Conservation (phyloP, 1,140 invertebrate genomes). For the Hyles vespertilio region DNA sequence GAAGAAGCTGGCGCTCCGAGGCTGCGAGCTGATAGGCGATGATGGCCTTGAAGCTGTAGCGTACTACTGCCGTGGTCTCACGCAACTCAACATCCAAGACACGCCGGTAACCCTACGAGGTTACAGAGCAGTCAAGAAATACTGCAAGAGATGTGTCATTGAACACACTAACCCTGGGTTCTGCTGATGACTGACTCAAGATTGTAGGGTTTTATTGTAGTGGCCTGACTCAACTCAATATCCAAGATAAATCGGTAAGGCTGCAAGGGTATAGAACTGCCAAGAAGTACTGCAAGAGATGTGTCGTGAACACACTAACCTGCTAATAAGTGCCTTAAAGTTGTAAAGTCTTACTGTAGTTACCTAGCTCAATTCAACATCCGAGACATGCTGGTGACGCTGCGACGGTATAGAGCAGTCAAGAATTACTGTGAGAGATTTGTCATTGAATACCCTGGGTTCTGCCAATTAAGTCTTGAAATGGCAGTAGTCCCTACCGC, state of each 20-base stretch:
- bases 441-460: constrained; percentile 95
- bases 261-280: constrained; percentile 92
- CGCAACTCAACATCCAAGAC: constrained; percentile 94
- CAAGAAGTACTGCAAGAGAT: constrained; percentile 92
- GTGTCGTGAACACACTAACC: constrained; percentile 97
- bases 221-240: no score
- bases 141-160: constrained; percentile 93
- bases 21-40: constrained; percentile 93
- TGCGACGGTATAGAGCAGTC: constrained; percentile 91
- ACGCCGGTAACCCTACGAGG: constrained; percentile 91
- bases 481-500: no score
- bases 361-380: constrained; percentile 93
- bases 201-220: no score
- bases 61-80: constrained; percentile 89
- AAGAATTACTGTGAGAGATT: constrained; percentile 94
- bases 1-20: constrained; percentile 91
- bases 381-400: constrained; percentile 91
- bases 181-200: constrained; percentile 73
- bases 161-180: constrained; percentile 96
- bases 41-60: constrained; percentile 90
- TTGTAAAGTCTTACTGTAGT: constrained; percentile 90
- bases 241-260: constrained; percentile 87
- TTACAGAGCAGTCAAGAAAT: constrained; percentile 92
- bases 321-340: constrained; percentile 85
- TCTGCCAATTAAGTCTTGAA: constrained; percentile 77